These are phyloP conservation scores for Ceuthmochares aereus DNA, from an alignment of 2,113 vertebrate species.

Conservation along the genomic window DNA sequence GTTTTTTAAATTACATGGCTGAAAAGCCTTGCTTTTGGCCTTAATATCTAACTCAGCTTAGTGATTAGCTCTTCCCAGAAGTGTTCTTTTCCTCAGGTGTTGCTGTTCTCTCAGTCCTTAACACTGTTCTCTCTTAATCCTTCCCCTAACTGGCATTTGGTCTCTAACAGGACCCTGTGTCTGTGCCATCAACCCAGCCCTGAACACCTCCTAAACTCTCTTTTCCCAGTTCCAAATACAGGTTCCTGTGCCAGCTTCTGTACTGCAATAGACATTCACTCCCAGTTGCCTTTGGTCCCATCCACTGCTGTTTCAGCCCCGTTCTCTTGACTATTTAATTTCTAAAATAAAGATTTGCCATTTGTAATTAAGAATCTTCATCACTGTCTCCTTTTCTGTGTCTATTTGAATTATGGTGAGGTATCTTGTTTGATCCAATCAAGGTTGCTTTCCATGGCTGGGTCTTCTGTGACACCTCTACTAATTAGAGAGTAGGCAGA, in stretches of 20 bases:
- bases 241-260: fast-evolving
- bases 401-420: not conserved
- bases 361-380: slow-evolving; percentile 53
- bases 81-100: not conserved
- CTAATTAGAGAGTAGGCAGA: slow-evolving; percentile 27
- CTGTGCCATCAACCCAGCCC: not conserved
- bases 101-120: not conserved
- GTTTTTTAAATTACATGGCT: not conserved
- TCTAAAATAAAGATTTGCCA: slow-evolving; percentile 45
- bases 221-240: not conserved
- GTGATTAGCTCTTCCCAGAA: not conserved
- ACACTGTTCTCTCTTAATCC: not conserved
- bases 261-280: not conserved
- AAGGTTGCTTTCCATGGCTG: not conserved
- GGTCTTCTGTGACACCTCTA: slow-evolving; percentile 24
- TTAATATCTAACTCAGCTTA: not conserved
- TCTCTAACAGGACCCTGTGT: not conserved
- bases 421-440: slow-evolving; percentile 18
- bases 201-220: not conserved
- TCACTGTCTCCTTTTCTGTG: slow-evolving; percentile 40
- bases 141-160: not conserved
- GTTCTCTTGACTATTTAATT: not conserved
- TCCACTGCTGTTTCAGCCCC: not conserved
- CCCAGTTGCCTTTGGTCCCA: not conserved
- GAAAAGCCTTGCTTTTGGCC: not conserved